Percentiles rank a stretch among this genome's conserved stretches.
phyloP scores from a whole-genome alignment of 1,140 invertebrate species.

The Papilio xuthus region DNA sequence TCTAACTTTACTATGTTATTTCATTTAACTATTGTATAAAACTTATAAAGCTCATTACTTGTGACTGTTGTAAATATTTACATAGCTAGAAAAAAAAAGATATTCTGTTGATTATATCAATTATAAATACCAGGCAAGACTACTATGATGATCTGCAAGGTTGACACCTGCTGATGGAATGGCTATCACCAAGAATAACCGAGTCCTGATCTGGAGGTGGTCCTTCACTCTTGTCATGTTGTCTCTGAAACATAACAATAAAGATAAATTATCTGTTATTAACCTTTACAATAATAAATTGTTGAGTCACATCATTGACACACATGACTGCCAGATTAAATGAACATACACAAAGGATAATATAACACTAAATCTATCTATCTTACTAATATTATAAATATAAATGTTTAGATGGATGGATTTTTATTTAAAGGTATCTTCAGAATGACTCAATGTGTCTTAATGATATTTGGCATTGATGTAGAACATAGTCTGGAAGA shows the following conservation, averaged over 20 bases:
- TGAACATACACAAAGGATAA: not conserved
- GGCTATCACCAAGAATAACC: slow-evolving; percentile 83
- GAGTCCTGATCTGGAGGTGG: slow-evolving; percentile 82
- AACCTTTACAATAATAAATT: not conserved
- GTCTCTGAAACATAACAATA: slow-evolving; percentile 80
- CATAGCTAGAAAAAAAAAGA: slow-evolving; percentile 21
- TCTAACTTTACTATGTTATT: not conserved
- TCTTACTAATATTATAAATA: too few relatives aligned
- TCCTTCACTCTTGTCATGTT: slow-evolving; percentile 85
- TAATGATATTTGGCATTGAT: too few relatives aligned
- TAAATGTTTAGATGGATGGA: too few relatives aligned
- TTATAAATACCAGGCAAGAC: slow-evolving; percentile 8
- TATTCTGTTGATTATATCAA: slow-evolving; percentile 9
- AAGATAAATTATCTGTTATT: not conserved
- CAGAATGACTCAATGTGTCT: too few relatives aligned
- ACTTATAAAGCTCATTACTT: slow-evolving; percentile 36
- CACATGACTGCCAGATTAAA: not conserved
- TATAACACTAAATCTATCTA: not conserved
- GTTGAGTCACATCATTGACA: not conserved
- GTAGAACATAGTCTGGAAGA: too few relatives aligned
- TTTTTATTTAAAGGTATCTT: too few relatives aligned
- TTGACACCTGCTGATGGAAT: slow-evolving; percentile 70
- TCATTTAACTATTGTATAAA: not conserved
- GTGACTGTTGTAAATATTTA: slow-evolving; percentile 33
- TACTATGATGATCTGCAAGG: slow-evolving; percentile 67